Conservation (phyloP, 1,140 invertebrate species). For the Drosophila lini region DNA sequence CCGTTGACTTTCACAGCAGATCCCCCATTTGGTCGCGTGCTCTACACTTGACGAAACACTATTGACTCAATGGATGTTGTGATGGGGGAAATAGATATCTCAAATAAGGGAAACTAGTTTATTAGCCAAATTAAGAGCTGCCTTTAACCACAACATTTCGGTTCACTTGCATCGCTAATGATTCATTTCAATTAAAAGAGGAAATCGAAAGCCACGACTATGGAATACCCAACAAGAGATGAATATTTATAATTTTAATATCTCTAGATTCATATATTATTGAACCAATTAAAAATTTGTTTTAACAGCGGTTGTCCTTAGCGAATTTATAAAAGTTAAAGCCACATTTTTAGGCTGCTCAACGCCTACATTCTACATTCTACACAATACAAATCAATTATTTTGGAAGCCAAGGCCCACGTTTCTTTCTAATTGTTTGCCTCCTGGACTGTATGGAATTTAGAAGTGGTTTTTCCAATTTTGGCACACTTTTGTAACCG, state of each 20-base stretch:
- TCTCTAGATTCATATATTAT: no score
- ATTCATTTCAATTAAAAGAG: neutral
- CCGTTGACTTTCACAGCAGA: conserved; percentile 54
- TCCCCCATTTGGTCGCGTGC: conserved; percentile 43
- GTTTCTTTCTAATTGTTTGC: conserved; percentile 7
- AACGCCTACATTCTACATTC: neutral
- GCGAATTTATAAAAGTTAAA: no score
- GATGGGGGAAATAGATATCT: conserved; percentile 8
- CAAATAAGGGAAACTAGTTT: conserved; percentile 32
- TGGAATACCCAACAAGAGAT: neutral
- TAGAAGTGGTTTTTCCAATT: conserved; percentile 7
- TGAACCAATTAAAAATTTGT: neutral
- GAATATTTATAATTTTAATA: neutral
- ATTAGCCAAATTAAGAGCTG: conserved; percentile 39
- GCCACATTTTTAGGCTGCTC: neutral
- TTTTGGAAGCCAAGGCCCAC: neutral
- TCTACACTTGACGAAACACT: conserved; percentile 44
- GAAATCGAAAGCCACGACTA: neutral
- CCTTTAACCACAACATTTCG: conserved; percentile 15
- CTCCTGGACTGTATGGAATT: conserved; percentile 14
- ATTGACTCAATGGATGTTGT: neutral
- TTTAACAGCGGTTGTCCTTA: neutral
- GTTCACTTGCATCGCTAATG: neutral
- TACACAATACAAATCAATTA: neutral
- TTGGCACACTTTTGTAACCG: conserved; percentile 12